Percentiles rank a stretch among this genome's conserved stretches.
Evolutionary conservation across 2,797 vertebrate genomes (phyloP).

Genomic region (Gila robusta): DNA sequence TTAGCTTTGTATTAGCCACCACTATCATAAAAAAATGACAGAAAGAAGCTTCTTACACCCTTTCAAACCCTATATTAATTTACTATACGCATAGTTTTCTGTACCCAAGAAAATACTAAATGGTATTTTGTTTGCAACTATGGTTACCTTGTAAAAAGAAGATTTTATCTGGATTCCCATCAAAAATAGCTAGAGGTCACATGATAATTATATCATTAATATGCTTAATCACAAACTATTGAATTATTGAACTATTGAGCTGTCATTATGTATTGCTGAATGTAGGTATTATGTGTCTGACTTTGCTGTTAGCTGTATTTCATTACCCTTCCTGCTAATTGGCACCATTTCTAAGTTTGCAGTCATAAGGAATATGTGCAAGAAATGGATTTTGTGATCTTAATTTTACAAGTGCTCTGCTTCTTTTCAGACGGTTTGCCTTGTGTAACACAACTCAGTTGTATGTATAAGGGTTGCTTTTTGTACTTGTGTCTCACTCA

Average conservation of each 20-base stretch:
- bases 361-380: conserved; percentile 14
- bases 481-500: conserved; percentile 75
- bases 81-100: background rate
- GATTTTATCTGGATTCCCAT: background rate
- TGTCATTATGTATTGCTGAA: conserved; percentile 28
- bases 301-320: conserved; percentile 21
- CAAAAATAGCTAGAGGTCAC: conserved; percentile 70
- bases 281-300: conserved; percentile 41
- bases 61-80: background rate
- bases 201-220: conserved; percentile 78
- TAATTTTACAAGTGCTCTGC: conserved; percentile 79
- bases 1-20: background rate
- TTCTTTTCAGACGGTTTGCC: conserved; percentile 85
- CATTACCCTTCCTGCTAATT: conserved; percentile 5
- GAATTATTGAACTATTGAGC: background rate
- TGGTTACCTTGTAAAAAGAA: background rate
- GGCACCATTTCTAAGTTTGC: conserved; percentile 29
- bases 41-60: background rate
- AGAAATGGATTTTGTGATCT: conserved; percentile 71
- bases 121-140: background rate
- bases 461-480: conserved; percentile 84
- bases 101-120: background rate
- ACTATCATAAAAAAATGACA: background rate
- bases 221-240: background rate
- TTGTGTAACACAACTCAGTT: conserved; percentile 84